Evolutionary conservation across 2,113 vertebrate genomes (phyloP).

Genomic region (Ammodytes marinus): DNA sequence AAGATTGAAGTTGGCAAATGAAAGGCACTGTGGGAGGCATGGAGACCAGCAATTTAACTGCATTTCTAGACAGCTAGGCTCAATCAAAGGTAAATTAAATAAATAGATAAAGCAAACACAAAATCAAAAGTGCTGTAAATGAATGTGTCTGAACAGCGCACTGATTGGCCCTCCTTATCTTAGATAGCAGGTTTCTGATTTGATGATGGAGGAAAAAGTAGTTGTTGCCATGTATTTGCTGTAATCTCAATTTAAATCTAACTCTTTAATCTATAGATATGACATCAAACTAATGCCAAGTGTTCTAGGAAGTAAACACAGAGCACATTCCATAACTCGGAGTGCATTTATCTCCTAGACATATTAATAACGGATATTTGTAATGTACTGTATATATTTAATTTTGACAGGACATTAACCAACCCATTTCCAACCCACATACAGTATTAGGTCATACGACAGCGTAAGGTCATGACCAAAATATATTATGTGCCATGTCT

Average conservation of each 20-base stretch:
- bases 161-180: constrained; percentile 80
- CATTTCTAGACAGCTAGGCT: constrained; percentile 8
- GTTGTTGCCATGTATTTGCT: constrained; percentile 52
- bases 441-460: too few relatives aligned
- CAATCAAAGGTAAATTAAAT: constrained; percentile 5
- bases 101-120: not conserved
- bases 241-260: constrained; percentile 71
- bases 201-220: constrained; percentile 42
- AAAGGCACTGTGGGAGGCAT: not conserved
- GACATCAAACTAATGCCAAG: constrained; percentile 73
- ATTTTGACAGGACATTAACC: not conserved
- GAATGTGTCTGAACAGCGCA: constrained; percentile 36
- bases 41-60: constrained; percentile 6
- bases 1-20: not conserved
- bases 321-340: not conserved
- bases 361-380: not conserved
- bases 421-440: not conserved
- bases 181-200: constrained; percentile 80
- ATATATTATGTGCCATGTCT: too few relatives aligned
- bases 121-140: constrained; percentile 49
- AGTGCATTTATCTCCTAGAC: not conserved
- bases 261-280: constrained; percentile 73
- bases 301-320: constrained; percentile 46
- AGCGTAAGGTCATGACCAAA: not conserved
- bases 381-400: not conserved